A percentile compares a stretch with the other conserved stretches of the same genome.
Conservation (phyloP, 2,797 vertebrate species). For the Babyrousa celebensis region DNA sequence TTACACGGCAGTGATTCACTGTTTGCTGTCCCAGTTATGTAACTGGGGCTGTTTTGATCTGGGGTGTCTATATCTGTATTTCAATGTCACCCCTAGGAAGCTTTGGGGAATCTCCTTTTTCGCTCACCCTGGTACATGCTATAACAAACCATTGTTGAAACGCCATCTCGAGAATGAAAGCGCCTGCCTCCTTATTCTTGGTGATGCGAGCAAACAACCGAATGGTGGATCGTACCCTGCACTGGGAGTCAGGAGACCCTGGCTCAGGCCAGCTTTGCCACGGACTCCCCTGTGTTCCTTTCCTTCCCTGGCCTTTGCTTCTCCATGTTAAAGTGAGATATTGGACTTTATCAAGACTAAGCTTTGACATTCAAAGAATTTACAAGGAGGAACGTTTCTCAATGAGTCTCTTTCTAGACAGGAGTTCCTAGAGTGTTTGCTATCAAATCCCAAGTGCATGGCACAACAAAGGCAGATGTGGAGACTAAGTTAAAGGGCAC, state of each 20-base stretch:
- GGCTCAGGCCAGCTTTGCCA: not conserved
- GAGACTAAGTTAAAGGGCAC: not conserved
- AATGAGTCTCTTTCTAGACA: not conserved
- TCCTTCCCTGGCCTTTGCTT: not conserved
- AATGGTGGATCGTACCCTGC: accelerated
- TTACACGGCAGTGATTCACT: constrained; percentile 88
- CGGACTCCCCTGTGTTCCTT: not conserved
- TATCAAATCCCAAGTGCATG: not conserved
- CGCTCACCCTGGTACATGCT: not conserved
- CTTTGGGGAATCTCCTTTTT: not conserved
- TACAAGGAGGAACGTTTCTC: not conserved
- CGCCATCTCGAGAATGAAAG: not conserved
- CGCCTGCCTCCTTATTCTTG: not conserved
- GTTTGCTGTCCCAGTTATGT: constrained; percentile 85
- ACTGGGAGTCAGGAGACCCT: not conserved
- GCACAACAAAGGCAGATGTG: not conserved
- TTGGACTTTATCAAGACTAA: not conserved
- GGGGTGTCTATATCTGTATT: constrained; percentile 63
- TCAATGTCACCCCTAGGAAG: constrained; percentile 37
- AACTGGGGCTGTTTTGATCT: constrained; percentile 56
- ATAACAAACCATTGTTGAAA: not conserved
- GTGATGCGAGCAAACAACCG: not conserved
- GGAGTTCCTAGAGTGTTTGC: not conserved
- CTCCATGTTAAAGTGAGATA: not conserved
- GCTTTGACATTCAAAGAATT: not conserved